Base-by-base conservation (phyloP, 2,888 invertebrate species). In the Oxyteleia sp. region DNA sequence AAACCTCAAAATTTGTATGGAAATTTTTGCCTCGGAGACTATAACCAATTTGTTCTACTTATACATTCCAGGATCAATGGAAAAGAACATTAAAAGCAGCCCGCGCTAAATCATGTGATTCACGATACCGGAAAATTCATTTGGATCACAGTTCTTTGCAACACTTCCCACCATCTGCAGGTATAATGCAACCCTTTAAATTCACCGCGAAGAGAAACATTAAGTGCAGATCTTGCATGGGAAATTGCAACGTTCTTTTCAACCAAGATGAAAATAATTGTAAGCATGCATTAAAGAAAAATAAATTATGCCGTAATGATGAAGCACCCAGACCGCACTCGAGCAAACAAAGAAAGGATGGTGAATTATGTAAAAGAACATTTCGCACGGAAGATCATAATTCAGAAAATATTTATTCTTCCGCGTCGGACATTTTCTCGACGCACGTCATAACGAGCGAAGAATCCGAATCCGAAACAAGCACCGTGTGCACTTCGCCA, bases 161-260 rank as follows among this genome's bases (percentile, higher is more conserved):
- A 13, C 29, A 45, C 35, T 13, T 45, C n/a, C 45, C 53, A 10
- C 57, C 57, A 32, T 20, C 66, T 13, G 59, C 13, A 32, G 57
- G 4, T 13, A 8, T 76, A 76, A 76, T 68, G 15, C 51, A 59
- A 43, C 68, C 76, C 61, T 76, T 68, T 68, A 76, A 68, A 76
- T 76, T 49, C 68, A 76, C 29, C 47, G 20, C 68, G 38, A 51
- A 49, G n/a, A 68, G 26, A 43, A 76, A 16, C 76, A 61, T 59
- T 61, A 66, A 68, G 26, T 20, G 61, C 18, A 61, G 68, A 68
- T 76, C 76, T 43, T 20, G 59, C 68, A 26, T 7, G 18, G 47
- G 23, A 43, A 76, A 76, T 68, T 51, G 68, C 53, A 76, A 66
- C 59, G 59, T 20, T 59, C 68, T 43, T 47, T 41, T 75, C 49